A percentile compares a stretch with the other conserved stretches of the same genome.
phyloP scores from a whole-genome alignment of 92 coral and sea anemone species.

The Heliopora coerulea region DNA sequence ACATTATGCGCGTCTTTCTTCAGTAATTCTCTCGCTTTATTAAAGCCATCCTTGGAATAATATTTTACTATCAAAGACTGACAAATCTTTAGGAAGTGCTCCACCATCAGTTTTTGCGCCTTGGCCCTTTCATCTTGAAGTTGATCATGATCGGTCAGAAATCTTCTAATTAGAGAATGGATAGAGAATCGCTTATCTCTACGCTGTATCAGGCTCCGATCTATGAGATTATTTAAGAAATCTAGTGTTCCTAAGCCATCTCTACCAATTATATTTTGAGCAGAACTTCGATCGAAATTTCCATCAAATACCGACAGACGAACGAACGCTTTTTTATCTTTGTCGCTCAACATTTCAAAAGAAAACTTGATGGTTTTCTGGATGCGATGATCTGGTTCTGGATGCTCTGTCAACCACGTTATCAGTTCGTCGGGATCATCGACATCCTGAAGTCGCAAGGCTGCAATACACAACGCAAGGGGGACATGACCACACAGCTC shows the following conservation, averaged over 20 bases:
- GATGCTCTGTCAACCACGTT: slow-evolving; percentile 30
- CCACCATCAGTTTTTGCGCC: slow-evolving; percentile 23
- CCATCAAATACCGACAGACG: slow-evolving; percentile 47
- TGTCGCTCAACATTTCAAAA: slow-evolving; percentile 23
- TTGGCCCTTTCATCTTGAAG: neutral
- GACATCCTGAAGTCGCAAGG: slow-evolving; percentile 45
- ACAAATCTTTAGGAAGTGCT: slow-evolving; percentile 15
- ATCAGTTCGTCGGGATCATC: slow-evolving; percentile 32
- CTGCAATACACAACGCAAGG: slow-evolving; percentile 53
- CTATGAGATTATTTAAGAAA: neutral
- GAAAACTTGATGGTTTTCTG: slow-evolving; percentile 45
- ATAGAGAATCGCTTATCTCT: neutral
- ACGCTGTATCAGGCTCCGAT: slow-evolving; percentile 10
- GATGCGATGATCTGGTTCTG: slow-evolving; percentile 25
- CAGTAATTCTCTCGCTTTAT: neutral
- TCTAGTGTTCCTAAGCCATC: neutral
- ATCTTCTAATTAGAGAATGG: slow-evolving; percentile 14
- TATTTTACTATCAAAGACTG: slow-evolving; percentile 5
- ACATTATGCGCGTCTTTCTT: slow-evolving; percentile 32
- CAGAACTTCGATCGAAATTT: slow-evolving; percentile 44
- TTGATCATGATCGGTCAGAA: slow-evolving; percentile 5
- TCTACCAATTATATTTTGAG: slow-evolving; percentile 21
- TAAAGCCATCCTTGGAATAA: slow-evolving; percentile 2
- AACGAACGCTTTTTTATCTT: slow-evolving; percentile 28
- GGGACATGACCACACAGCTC: slow-evolving; percentile 57